Evolutionary conservation across 2,797 vertebrate species (phyloP).

Genomic region (Kryptolebias ocellatus): DNA sequence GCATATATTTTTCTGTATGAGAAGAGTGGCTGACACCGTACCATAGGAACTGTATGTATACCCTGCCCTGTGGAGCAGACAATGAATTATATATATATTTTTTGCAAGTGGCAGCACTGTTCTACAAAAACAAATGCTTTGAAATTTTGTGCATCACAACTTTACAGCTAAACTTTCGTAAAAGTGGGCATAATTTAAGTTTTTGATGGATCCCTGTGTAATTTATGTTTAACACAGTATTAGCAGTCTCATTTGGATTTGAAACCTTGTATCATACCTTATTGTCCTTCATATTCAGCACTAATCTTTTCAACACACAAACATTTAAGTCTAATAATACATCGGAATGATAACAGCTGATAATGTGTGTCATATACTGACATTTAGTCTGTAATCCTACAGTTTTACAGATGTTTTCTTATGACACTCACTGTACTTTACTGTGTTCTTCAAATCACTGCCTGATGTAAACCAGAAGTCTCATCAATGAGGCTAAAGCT

Average conservation of each 20-base stretch:
- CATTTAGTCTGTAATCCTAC: conserved; percentile 47
- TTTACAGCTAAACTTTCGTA: conserved; percentile 52
- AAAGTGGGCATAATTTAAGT: conserved; percentile 50
- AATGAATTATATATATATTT: conserved; percentile 77
- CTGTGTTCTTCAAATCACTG: conserved; percentile 53
- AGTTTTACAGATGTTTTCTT: conserved; percentile 53
- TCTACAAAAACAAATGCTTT: conserved; percentile 71
- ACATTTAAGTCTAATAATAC: conserved; percentile 39
- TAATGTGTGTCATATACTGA: conserved; percentile 44
- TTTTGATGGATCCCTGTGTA: conserved; percentile 39
- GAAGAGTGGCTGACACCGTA: conserved; percentile 86
- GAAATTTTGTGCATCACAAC: conserved; percentile 64
- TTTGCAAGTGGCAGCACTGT: conserved; percentile 81
- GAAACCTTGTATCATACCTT: conserved; percentile 15
- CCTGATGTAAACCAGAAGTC: conserved; percentile 36
- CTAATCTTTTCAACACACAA: conserved; percentile 43
- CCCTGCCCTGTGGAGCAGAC: conserved; percentile 89
- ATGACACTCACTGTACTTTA: conserved; percentile 42
- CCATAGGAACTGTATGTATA: conserved; percentile 84
- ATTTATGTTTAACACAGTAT: conserved; percentile 64
- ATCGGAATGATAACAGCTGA: conserved; percentile 39
- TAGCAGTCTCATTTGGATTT: conserved; percentile 12
- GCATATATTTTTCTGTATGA: conserved; percentile 79
- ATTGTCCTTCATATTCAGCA: conserved; percentile 48
- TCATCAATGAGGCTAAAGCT: conserved; percentile 48